Evolutionary conservation across 1,140 invertebrate species (phyloP), one percentile per base, ranked within the genome.

Genomic region (Sitodiplosis mosellana): DNA sequence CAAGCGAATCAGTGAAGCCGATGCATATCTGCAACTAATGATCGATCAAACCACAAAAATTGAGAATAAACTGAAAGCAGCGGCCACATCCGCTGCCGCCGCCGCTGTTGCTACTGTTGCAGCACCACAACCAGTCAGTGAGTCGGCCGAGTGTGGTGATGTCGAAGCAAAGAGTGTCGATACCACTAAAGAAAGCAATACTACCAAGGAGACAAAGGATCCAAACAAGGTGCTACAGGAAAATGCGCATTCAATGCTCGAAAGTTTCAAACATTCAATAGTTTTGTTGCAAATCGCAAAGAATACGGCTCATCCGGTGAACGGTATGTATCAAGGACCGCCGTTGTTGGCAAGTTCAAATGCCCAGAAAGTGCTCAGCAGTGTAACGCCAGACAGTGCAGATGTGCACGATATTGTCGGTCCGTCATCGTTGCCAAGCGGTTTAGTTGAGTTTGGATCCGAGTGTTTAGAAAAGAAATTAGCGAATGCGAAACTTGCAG

Each of bases 221-320:
- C 21, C 48, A 4, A 34, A 52, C 72, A 76, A 58, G 71, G 74
- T 49, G 75, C 76, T 65, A 74, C 76, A 63, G 73, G 71, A 68
- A 47, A 15, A 47, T 38, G 33, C 22, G 43, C 69, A 87, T 81
- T 77, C 74, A 52, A 86, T 91, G 78, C 72, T 92, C 62, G 87
- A 92, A 69, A 81, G 87, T 54, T 86, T 97, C 53, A 97, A 97
- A 70, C 92, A 96, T 73, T 87, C 90, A 52, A 96, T 98, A 70
- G 89, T 96, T 48, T 78, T 92, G 55, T 72, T 98, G 56, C 92
- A 97, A 78, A 95, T 96, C 66, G 87, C 90, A 51, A 97, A 97
- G 81, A 88, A 88, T 64, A 88, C 85, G 53, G 84, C 84, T 34
- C 84, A 87, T 70, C 85, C 85, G 48, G 80, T 87, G 14, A 86